Evolutionary conservation across 2,797 vertebrate species (phyloP), one percentile per base, ranked within the genome.

Genomic region (Acanthornis magna): DNA sequence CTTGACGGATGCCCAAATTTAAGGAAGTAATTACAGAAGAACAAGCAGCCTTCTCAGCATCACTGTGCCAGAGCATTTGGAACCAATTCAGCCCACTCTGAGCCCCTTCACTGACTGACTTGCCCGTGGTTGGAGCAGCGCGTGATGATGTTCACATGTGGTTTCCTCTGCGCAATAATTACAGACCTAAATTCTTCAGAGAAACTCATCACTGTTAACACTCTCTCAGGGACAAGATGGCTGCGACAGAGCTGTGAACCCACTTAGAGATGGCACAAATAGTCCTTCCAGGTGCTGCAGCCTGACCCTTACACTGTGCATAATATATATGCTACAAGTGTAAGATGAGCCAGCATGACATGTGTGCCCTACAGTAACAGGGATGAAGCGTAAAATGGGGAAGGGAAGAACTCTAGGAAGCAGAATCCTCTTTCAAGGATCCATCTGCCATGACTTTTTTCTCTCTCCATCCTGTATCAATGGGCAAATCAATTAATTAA

Each of bases 1-100:
- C 63, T 82, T 90, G 91, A 97, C 2, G 5, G 94, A 95, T 91
- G 93, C 94, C 95, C 93, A 96, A 87, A 94, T 95, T 95, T 91
- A 96, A 95, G 95, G 96, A 97, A 97, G 94, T 85, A 95, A 96
- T 97, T 96, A 97, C 80, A 71, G 89, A 76, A 82, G 89, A 96
- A 97, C 95, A 96, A 95, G 94, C 71, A 94, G 80, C 80, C 83
- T 79, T 85, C 95, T 95, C 87, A 90, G 74, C 91, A 90, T 63
- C 74, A 53, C n/a, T 0, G 0, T 95, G 92, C 95, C 95, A 93
- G 87, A 96, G 91, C 96, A 96, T 97, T 96, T 97, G 96, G 96
- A 97, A 97, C 50, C 89, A 96, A 97, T 97, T 96, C 83, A 93
- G 60, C 74, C 42, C 45, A 18, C n/a, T 88, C 80, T 0, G 3